Percentiles rank a stretch among this genome's conserved stretches.
Evolutionary conservation across 2,113 vertebrate genomes (phyloP).

Genomic region (Donacobius atricapilla): DNA sequence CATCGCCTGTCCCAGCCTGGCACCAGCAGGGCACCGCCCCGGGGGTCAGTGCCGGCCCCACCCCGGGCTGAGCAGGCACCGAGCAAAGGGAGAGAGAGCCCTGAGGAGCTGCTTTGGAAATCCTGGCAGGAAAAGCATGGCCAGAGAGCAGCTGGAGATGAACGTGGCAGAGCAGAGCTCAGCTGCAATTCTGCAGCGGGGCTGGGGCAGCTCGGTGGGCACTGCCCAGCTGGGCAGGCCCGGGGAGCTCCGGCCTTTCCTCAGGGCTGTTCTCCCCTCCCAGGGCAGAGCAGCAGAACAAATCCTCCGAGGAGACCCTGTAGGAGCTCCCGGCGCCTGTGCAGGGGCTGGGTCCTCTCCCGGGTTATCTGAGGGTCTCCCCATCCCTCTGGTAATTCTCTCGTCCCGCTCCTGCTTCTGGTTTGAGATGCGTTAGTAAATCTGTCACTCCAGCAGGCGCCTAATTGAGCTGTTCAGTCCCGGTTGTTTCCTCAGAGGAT

Average conservation of each 20-base stretch:
- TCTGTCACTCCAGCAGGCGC: neutral
- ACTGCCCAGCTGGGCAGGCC: neutral
- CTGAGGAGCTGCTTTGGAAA: slow-evolving; percentile 3
- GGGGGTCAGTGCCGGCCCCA: neutral
- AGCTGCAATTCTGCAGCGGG: accelerated
- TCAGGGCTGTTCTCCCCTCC: accelerated
- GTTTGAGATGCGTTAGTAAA: neutral
- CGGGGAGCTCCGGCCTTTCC: accelerated
- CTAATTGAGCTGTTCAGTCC: neutral
- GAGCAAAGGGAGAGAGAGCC: neutral
- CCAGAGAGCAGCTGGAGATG: slow-evolving; percentile 7
- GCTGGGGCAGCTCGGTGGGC: neutral
- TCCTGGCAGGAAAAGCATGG: neutral
- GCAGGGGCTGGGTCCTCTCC: neutral
- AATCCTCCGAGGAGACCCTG: accelerated
- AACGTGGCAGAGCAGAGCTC: neutral
- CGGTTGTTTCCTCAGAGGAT: neutral
- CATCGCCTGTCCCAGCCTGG: neutral
- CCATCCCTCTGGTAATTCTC: neutral
- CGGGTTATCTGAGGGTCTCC: neutral
- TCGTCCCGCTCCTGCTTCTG: neutral
- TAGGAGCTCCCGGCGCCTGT: neutral
- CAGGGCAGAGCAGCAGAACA: neutral
- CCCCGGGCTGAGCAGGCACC: slow-evolving; percentile 19
- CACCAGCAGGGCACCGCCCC: neutral